Evolutionary conservation across 2,113 vertebrate genomes (phyloP).

Genomic region (Crotalus viridis): DNA sequence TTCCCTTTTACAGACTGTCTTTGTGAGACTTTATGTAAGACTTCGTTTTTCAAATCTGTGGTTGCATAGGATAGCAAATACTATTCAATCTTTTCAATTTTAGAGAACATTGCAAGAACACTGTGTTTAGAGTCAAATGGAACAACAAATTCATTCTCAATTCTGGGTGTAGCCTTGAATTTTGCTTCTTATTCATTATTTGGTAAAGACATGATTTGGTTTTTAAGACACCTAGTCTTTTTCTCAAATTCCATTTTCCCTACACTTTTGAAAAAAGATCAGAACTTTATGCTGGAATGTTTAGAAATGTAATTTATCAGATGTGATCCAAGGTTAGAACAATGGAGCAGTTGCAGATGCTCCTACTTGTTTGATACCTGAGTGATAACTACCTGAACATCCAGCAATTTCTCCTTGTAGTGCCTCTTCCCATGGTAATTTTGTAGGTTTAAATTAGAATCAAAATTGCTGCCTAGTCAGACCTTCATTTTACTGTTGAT

Average conservation of each 20-base stretch:
- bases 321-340: not conserved
- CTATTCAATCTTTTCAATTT: not conserved
- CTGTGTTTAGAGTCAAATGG: not conserved
- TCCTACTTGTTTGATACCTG: not conserved
- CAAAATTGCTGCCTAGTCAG: not conserved
- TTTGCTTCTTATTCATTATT: not conserved
- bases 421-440: not conserved
- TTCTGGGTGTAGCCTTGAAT: not conserved
- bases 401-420: not conserved
- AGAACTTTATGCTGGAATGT: not conserved
- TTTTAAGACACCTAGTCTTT: not conserved
- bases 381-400: not conserved
- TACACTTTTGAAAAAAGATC: not conserved
- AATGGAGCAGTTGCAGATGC: not conserved
- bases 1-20: not conserved
- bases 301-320: not conserved
- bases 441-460: not conserved
- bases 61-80: slow-evolving; percentile 13
- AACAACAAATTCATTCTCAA: not conserved
- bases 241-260: not conserved
- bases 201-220: too few species aligned
- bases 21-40: not conserved
- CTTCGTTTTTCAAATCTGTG: not conserved
- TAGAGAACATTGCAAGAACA: not conserved
- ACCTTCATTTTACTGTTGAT: not conserved